These are phyloP conservation scores for Lydus trimaculatus DNA, from an alignment of 2,888 invertebrate species.

Conservation along the genomic window DNA sequence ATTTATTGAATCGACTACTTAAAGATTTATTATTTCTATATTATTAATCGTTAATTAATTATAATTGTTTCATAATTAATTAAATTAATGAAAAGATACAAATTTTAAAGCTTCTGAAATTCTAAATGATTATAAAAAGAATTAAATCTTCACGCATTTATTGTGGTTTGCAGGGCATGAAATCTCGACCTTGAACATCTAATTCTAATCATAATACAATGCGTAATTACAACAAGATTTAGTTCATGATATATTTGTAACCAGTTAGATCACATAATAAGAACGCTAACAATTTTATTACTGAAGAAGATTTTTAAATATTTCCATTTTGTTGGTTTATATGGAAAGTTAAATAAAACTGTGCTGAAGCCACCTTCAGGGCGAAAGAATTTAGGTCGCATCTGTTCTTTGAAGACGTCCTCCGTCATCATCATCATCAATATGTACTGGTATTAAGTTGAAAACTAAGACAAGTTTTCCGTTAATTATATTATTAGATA, in stretches of 20 bases:
- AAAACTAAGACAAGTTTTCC: not conserved
- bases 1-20: not conserved
- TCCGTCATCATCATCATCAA: not conserved
- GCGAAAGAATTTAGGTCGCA: slow-evolving; percentile 45
- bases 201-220: not conserved
- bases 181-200: not conserved
- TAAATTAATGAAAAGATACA: not conserved
- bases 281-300: not conserved
- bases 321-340: slow-evolving; percentile 9
- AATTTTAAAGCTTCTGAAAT: not conserved
- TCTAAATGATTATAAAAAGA: not conserved
- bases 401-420: slow-evolving; percentile 38
- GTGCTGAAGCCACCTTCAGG: slow-evolving; percentile 45
- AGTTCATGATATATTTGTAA: not conserved
- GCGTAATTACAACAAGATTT: not conserved
- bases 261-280: not conserved
- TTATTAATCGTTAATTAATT: not conserved
- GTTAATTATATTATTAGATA: not conserved
- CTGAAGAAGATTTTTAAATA: not conserved
- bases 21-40: not conserved
- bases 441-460: not conserved
- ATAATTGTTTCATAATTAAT: not conserved
- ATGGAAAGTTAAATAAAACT: slow-evolving; percentile 46
- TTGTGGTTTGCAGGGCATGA: not conserved
- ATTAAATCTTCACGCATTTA: not conserved